Conservation (phyloP, 35 echinoderm and acorn worm genomes). For the Apostichopus japonicus region DNA sequence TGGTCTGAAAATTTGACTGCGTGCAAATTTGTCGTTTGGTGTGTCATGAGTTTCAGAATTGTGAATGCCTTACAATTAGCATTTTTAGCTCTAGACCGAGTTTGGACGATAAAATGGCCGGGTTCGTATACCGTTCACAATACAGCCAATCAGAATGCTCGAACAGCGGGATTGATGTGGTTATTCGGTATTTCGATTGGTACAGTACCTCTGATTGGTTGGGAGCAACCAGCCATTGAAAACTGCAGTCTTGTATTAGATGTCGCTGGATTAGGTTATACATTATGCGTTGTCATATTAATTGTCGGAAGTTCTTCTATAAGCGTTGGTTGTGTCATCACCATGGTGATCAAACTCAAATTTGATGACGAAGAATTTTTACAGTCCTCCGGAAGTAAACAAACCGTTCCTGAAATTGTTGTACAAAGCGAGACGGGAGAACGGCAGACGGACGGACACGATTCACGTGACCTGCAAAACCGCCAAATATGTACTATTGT, state of each 20-base stretch:
- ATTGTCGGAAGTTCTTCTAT: constrained; percentile 72
- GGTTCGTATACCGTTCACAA: constrained; percentile 83
- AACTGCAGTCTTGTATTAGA: constrained; percentile 80
- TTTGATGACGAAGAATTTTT: constrained; percentile 34
- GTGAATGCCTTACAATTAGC: constrained; percentile 76
- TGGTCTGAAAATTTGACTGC: constrained; percentile 55
- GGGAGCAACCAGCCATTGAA: constrained; percentile 8
- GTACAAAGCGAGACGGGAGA: constrained; percentile 88
- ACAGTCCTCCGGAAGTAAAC: constrained; percentile 53
- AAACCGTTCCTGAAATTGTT: constrained; percentile 77
- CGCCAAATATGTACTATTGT: constrained; percentile 77
- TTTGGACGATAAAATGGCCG: constrained; percentile 91
- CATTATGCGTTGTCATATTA: constrained; percentile 76
- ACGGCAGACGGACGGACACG: constrained; percentile 55
- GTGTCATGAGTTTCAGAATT: constrained; percentile 81
- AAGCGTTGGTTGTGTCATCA: constrained; percentile 57
- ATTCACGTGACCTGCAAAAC: constrained; percentile 82
- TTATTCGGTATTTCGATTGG: constrained; percentile 85
- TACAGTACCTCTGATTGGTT: constrained; percentile 76
- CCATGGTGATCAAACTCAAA: constrained; percentile 66
- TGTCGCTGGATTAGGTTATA: constrained; percentile 73
- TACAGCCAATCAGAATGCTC: constrained; percentile 77
- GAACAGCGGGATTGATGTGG: constrained; percentile 86
- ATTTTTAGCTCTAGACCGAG: constrained; percentile 79
- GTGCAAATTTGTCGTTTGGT: constrained; percentile 91